Evolutionary conservation across 2,888 invertebrate genomes (phyloP), one percentile per base, ranked within the genome.

Genomic region (Meiosimyza platycephala): DNA sequence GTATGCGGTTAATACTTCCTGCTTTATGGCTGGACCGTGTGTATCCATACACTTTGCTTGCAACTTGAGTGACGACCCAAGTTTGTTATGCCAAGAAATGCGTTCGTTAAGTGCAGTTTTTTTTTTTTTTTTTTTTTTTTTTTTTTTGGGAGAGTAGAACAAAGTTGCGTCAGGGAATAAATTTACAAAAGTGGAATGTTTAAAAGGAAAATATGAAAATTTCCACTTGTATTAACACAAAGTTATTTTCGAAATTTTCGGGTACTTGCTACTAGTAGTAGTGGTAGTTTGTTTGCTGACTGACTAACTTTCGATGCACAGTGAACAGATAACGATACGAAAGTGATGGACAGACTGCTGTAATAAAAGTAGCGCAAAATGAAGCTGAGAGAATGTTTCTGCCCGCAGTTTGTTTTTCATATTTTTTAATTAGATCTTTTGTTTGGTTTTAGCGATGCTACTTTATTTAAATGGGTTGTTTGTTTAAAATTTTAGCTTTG

Each of bases 21-120:
- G 33, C 47, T 33, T 57, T 57, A 28, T 15, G 62, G 33, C n/a
- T 4, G 18, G n/a, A 47, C 62, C 48, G 18, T 47, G n/a, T 47
- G 62, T 16, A 62, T 5, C 16, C 16, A 47, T 15, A 7, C n/a
- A 18, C 16, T 63, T 7, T 7, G 7, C n/a, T 16, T 15, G n/a
- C 47, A 16, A n/a, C 28, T n/a, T 48, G 13, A 57, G 47, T 68
- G 59, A 59, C 57, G 68, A 59, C 13, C 59, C 68, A 47, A 48
- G 57, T 68, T 59, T 57, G 48, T 59, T 48, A 59, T 68, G 68
- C 57, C 68, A 48, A 50, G 62, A 70, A 57, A 63, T 62, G 47
- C 70, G 51, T 70, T 70, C 47, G 52, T 62, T 70, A 70, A 70
- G 62, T 62, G 62, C 70, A 62, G 62, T 62, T 62, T 33, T 40